phyloP scores from a whole-genome alignment of 2,888 invertebrate genomes.

The Acrocyrtus sp. region DNA sequence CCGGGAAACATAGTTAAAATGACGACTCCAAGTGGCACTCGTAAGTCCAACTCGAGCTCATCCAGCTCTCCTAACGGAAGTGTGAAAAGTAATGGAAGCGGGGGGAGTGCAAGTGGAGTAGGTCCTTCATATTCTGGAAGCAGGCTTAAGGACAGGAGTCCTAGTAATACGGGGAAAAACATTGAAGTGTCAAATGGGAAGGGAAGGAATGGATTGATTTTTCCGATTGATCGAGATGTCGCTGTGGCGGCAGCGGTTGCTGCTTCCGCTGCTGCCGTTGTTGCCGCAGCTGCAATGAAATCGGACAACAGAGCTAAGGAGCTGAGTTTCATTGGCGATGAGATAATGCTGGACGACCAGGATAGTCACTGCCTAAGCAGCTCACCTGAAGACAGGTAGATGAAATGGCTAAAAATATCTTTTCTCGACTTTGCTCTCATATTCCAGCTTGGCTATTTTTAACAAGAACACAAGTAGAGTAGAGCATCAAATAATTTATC shows the following conservation, averaged over 20 bases:
- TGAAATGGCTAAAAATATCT: neutral
- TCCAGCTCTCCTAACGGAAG: conserved; percentile 21
- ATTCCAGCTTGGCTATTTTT: no score
- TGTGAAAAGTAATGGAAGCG: conserved; percentile 26
- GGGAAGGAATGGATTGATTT: conserved; percentile 4
- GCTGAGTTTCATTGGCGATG: neutral
- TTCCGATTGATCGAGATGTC: conserved; percentile 11
- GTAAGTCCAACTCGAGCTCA: conserved; percentile 13
- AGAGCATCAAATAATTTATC: no score
- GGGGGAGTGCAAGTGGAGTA: neutral
- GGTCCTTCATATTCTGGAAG: neutral
- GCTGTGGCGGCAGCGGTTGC: conserved; percentile 35
- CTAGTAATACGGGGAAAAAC: neutral
- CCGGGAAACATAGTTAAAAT: no score
- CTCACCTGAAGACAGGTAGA: conserved; percentile 32
- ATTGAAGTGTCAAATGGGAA: neutral
- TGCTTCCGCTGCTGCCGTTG: conserved; percentile 18
- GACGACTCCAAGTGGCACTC: conserved; percentile 19
- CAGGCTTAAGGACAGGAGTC: neutral
- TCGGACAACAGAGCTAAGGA: neutral
- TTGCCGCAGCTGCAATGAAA: conserved; percentile 25
- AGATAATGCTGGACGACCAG: neutral
- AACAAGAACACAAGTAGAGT: no score
- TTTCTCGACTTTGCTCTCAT: no score
- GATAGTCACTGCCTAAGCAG: conserved; percentile 12